Evolutionary conservation across 1,140 invertebrate species (phyloP), one percentile per base, ranked within the genome.

Genomic region (Frieseomelitta varia): DNA sequence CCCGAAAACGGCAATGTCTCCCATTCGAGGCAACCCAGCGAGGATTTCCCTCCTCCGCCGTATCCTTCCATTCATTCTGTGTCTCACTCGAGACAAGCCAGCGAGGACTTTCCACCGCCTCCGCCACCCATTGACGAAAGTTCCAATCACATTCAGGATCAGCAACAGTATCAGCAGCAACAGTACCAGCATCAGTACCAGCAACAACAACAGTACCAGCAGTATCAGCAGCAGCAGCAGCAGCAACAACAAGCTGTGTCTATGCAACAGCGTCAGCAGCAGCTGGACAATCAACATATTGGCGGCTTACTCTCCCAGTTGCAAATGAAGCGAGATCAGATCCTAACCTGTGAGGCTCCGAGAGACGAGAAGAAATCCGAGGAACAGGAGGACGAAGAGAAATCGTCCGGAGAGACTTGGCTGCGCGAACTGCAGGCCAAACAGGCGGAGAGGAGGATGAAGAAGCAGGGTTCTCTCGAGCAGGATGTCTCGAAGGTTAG

Each of bases 71-170:
- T 97, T 4, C 95, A 96, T 77, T 97, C 97, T 4, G 96, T 96
- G 0, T 96, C 96, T 63, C 97, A 98, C 92, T 98, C 97, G 2
- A 95, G 97, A 80, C 97, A 98, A 93, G 96, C 97, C 0, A 98
- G 97, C 94, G 97, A 98, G 94, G 98, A 98, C 88, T 98, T 98
- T 89, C 98, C 97, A 58, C 97, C 97, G 30, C 98, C 98, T 55
- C 98, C 98, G 4, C 96, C 97, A 1, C 97, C 97, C 4, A 95
- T 97, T 68, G 97, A 97, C 83, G 96, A 95, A 65, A 94, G 95
- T 1, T 91, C 96, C 14, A 95, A 95, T 89, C 95, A 96, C 81
- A 93, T 79, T 34, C 88, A 96, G 89, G 92, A 87, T 81, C 58
- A 90, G 85, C 91, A 84, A 85, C 87, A 78, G 77, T 86, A 65